These are phyloP conservation scores for Paedocypris micromegethes DNA, from an alignment of 2,797 vertebrate species.

Conservation along the genomic window DNA sequence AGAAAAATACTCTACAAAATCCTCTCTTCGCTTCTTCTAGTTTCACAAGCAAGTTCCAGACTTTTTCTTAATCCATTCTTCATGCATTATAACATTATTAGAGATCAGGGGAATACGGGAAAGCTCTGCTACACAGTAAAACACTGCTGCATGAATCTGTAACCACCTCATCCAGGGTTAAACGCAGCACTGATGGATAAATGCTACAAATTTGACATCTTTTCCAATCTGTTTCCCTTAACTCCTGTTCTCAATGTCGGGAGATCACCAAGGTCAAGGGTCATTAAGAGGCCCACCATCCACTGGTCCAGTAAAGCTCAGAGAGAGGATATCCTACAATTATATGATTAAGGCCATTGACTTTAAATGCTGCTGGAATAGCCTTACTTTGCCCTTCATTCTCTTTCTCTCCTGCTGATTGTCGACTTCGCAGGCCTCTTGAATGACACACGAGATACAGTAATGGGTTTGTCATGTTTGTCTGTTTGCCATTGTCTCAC, in stretches of 20 bases:
- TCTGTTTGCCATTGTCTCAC: slow-evolving; percentile 1
- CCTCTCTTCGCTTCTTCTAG: no score
- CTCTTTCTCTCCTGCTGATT: not conserved
- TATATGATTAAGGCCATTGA: slow-evolving; percentile 47
- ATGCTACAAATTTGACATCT: slow-evolving; percentile 32
- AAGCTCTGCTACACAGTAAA: not conserved
- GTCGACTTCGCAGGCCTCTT: slow-evolving; percentile 13
- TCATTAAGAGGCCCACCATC: slow-evolving; percentile 45
- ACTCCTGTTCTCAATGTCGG: slow-evolving; percentile 46
- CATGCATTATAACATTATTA: no score
- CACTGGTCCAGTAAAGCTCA: slow-evolving; percentile 34
- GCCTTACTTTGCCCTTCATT: slow-evolving; percentile 21
- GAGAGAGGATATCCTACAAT: slow-evolving; percentile 46
- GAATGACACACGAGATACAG: slow-evolving; percentile 32
- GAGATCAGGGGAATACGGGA: no score
- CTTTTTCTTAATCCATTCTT: no score
- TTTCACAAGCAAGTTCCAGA: no score
- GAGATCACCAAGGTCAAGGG: slow-evolving; percentile 44
- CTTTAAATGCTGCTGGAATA: slow-evolving; percentile 45
- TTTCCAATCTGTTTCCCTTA: slow-evolving; percentile 39
- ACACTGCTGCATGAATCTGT: not conserved
- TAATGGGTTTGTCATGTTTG: slow-evolving; percentile 46
- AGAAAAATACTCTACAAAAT: no score
- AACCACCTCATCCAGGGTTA: slow-evolving; percentile 23
- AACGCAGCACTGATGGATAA: slow-evolving; percentile 47